Conservation (phyloP, 2,888 invertebrate genomes). For the Hermaeophaga mercurialis region DNA sequence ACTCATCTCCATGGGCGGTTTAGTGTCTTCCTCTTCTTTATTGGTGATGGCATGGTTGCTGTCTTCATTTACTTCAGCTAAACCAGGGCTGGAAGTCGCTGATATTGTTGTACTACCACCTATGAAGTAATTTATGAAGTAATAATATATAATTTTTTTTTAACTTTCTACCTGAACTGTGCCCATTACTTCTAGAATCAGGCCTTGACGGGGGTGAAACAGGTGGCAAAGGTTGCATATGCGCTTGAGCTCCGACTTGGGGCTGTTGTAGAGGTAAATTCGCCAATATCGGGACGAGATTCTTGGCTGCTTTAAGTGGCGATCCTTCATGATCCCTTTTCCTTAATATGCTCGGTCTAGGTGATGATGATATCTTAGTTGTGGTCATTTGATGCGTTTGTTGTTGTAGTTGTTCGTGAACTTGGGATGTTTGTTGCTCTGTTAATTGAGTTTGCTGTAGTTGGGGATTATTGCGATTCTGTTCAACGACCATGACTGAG, state of each 20-base stretch:
- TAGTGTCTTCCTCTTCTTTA: constrained; percentile 51
- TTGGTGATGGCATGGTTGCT: constrained; percentile 51
- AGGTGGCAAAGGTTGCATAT: constrained; percentile 43
- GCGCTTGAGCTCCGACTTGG: constrained; percentile 17
- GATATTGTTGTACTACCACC: constrained; percentile 86
- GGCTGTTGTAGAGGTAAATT: constrained; percentile 42
- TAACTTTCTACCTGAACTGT: constrained; percentile 51
- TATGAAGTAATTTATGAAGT: background rate
- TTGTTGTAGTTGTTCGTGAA: constrained; percentile 30
- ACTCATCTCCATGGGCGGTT: constrained; percentile 67
- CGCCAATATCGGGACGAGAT: constrained; percentile 60
- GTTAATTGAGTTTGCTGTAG: constrained; percentile 33
- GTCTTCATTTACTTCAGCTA: constrained; percentile 64
- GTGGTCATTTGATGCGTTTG: constrained; percentile 37
- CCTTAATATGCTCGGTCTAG: constrained; percentile 83
- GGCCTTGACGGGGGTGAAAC: constrained; percentile 55
- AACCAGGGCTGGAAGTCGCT: constrained; percentile 81
- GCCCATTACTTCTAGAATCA: constrained; percentile 56
- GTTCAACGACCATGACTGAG: constrained; percentile 57
- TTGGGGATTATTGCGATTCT: constrained; percentile 41
- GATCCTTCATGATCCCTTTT: constrained; percentile 84
- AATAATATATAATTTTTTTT: no score
- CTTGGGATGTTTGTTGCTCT: constrained; percentile 30
- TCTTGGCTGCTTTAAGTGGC: constrained; percentile 69
- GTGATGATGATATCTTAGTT: constrained; percentile 59